Evolutionary conservation across 2,113 vertebrate genomes (phyloP).

Genomic region (Chionis minor): DNA sequence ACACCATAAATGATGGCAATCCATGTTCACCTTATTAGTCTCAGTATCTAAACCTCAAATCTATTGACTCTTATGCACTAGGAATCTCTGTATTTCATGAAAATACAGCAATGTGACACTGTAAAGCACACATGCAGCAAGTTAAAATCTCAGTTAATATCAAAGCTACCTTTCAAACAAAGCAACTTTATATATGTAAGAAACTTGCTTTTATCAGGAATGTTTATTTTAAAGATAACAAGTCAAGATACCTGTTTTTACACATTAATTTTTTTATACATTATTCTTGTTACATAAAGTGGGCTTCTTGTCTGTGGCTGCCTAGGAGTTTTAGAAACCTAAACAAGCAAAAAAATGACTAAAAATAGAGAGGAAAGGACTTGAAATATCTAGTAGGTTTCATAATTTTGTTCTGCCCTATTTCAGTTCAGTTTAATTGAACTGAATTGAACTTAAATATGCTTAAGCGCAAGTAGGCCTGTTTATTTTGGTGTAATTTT

Average conservation of each 20-base stretch:
- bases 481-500: neutral
- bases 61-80: neutral
- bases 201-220: neutral
- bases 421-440: neutral
- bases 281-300: neutral
- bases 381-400: neutral
- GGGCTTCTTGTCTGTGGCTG: neutral
- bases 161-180: neutral
- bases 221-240: neutral
- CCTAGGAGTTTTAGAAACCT: neutral
- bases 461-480: neutral
- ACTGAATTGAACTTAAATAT: neutral
- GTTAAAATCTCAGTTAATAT: neutral
- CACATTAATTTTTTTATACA: neutral
- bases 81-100: neutral
- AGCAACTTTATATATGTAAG: neutral
- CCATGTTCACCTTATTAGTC: neutral
- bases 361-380: neutral
- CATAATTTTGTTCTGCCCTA: neutral
- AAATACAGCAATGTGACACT: neutral
- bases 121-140: rapidly evolving
- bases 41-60: neutral
- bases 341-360: neutral
- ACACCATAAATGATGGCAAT: neutral
- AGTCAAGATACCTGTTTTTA: neutral